These are phyloP conservation scores for Melanchra persicariae DNA, from an alignment of 2,888 invertebrate species.

Conservation along the genomic window DNA sequence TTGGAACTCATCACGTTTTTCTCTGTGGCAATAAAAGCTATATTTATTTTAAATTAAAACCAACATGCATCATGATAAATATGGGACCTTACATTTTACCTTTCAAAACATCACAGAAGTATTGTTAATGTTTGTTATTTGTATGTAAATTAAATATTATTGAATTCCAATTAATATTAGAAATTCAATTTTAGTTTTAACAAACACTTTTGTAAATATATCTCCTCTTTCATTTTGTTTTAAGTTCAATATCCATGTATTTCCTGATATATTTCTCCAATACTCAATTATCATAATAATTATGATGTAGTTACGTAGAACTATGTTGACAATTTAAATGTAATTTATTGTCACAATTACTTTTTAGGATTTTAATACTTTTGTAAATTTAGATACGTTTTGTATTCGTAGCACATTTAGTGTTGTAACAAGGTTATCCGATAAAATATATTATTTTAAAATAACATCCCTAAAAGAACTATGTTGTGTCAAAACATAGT, in stretches of 20 bases:
- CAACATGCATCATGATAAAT: constrained; percentile 4
- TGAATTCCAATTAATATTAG: constrained; percentile 37
- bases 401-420: constrained; percentile 64
- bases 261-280: constrained; percentile 68
- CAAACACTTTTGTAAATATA: constrained; percentile 71
- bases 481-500: constrained; percentile 52
- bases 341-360: constrained; percentile 74
- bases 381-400: constrained; percentile 63
- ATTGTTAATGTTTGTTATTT: constrained; percentile 54
- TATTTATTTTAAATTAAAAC: constrained; percentile 24
- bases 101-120: constrained; percentile 26
- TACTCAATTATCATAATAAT: constrained; percentile 69
- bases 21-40: not conserved
- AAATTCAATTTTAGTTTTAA: constrained; percentile 53
- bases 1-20: constrained; percentile 1
- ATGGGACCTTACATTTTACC: constrained; percentile 18
- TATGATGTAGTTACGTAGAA: constrained; percentile 63
- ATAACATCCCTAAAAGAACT: constrained; percentile 64
- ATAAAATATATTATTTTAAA: constrained; percentile 57
- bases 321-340: constrained; percentile 69
- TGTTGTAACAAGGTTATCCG: constrained; percentile 60
- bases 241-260: constrained; percentile 56
- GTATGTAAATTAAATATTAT: constrained; percentile 52
- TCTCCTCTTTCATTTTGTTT: constrained; percentile 50
- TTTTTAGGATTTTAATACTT: constrained; percentile 62